Evolutionary conservation across 2,113 vertebrate genomes (phyloP), one percentile per base, ranked within the genome.

Genomic region (Isurus oxyrinchus): DNA sequence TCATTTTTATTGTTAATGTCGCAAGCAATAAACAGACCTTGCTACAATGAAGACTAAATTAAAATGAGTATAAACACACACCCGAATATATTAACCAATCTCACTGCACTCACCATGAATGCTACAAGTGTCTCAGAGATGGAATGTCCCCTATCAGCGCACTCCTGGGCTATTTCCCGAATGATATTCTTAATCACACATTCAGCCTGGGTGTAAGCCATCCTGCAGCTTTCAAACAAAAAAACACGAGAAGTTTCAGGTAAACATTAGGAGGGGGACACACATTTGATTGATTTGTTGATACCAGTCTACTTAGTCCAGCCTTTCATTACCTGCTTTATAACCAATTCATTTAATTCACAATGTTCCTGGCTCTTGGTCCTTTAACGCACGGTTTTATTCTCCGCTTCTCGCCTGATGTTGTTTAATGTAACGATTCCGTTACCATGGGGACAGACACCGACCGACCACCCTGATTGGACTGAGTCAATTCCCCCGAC

Each of bases 51-150:
- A 84, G 81, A 23, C 40, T 19, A 14, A 16, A 40, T 81, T 14
- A n/a, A 81, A 14, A 40, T 81, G 0, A 5, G n/a, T 81, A 81
- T 40, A 81, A 25, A 76, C 27, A 76, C 72, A 76, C 31, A 84
- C 14, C 14, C 14, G 8, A 84, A 84, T 16, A 19, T 16, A n/a
- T 84, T 14, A 84, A 13, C 25, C 25, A 59, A 57, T 72, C 49
- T 95, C 27, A 5, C 66, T 72, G 67, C 67, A 96, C 98, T 98
- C 97, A 99, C 99, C 99, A 98, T 97, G 96, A 99, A 99, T 0
- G 98, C 98, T 94, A 98, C 98, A 96, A 99, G 94, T 3, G 98
- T 98, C 97, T 99, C 98, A 0, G 98, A 98, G 69, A 98, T 97
- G 0, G 61, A 96, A 0, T 98, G 97, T 96, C 98, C 98, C 49